These are phyloP conservation scores for Drosophila serrata DNA, from an alignment of 1,140 invertebrate genomes.

Conservation along the genomic window DNA sequence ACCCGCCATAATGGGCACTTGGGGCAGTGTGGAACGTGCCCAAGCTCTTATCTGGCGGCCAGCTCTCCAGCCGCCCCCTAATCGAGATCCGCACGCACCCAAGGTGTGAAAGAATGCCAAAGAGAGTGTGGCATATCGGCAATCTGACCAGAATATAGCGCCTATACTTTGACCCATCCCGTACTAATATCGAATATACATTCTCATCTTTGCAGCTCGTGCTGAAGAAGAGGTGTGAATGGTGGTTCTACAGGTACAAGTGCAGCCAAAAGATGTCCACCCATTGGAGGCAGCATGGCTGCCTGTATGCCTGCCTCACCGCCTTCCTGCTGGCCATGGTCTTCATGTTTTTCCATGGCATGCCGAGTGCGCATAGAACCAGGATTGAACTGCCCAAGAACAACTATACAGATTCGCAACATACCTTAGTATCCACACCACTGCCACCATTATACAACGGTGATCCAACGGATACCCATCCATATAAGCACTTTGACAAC, in stretches of 20 bases:
- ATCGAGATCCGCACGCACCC: slow-evolving; percentile 35
- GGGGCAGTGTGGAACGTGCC: slow-evolving; percentile 56
- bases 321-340: slow-evolving; percentile 29
- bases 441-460: slow-evolving; percentile 3
- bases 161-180: background rate
- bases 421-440: background rate
- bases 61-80: slow-evolving; percentile 15
- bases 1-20: slow-evolving; percentile 17
- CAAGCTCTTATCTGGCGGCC: slow-evolving; percentile 35
- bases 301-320: slow-evolving; percentile 25
- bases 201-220: slow-evolving; percentile 59
- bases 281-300: slow-evolving; percentile 65
- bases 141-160: background rate
- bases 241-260: slow-evolving; percentile 72
- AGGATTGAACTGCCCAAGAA: slow-evolving; percentile 19
- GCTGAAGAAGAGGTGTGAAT: slow-evolving; percentile 77
- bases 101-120: slow-evolving; percentile 74
- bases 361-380: slow-evolving; percentile 11
- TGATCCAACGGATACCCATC: background rate
- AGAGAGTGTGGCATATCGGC: slow-evolving; percentile 23
- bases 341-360: slow-evolving; percentile 7
- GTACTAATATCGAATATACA: slow-evolving; percentile 16
- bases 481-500: slow-evolving; percentile 30
- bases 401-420: background rate
- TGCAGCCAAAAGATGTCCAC: slow-evolving; percentile 76